Evolutionary conservation across 2,888 invertebrate species (phyloP).

Genomic region (Caenorhabditis uteleia): DNA sequence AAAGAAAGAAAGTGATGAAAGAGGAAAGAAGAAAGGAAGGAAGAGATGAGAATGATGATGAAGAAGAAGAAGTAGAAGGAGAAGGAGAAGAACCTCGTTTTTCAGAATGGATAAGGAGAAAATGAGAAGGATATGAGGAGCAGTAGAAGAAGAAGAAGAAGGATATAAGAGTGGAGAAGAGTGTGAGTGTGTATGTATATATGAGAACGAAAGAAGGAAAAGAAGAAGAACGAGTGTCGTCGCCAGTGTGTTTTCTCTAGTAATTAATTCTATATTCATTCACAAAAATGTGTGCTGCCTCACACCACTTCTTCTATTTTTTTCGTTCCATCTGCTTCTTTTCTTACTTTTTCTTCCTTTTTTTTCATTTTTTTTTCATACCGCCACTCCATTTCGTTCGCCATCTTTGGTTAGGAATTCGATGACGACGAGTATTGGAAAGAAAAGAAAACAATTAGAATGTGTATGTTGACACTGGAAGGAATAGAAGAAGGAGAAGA

Average conservation of each 20-base stretch:
- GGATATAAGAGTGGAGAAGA: not conserved
- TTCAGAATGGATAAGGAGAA: not conserved
- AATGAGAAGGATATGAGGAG: constrained; percentile 3
- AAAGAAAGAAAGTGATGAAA: constrained; percentile 15
- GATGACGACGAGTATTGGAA: no score
- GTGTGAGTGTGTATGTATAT: not conserved
- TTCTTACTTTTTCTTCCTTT: not conserved
- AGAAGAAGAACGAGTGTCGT: constrained; percentile 5
- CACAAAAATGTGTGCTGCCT: constrained; percentile 3
- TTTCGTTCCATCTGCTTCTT: not conserved
- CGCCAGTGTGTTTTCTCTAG: constrained; percentile 14
- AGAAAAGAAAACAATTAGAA: no score
- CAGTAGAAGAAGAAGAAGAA: not conserved
- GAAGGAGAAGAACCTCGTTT: constrained; percentile 7
- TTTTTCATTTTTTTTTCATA: no score
- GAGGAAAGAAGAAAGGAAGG: not conserved
- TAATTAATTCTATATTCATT: constrained; percentile 42
- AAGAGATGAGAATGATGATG: constrained; percentile 7
- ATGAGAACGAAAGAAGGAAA: not conserved
- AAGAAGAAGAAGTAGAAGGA: constrained; percentile 8
- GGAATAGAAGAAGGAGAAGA: no score
- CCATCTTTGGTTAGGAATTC: no score
- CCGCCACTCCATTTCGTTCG: no score
- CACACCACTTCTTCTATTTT: constrained; percentile 2
- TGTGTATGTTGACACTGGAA: no score